Evolutionary conservation across 2,113 vertebrate genomes (phyloP), one percentile per base, ranked within the genome.

Genomic region (Cyanistes caeruleus): DNA sequence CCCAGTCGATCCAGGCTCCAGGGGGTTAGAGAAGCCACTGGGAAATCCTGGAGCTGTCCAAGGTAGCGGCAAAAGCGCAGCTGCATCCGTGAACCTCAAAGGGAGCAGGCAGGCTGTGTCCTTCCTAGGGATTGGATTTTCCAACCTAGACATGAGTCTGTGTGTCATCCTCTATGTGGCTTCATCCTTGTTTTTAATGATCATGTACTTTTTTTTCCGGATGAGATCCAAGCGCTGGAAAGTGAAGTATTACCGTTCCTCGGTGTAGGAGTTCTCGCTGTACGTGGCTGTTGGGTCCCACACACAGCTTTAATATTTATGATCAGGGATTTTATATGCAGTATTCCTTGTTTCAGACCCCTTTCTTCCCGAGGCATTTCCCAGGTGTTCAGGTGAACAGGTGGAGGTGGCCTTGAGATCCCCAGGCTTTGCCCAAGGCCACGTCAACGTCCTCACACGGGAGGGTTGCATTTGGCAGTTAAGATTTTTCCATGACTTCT

Each of bases 201-300:
- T 99, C n/a, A 98, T 99, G 98, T 99, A 98, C 98, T 99, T 99
- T 89, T 99, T 99, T 94, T 99, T 99, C 96, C 98, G 98, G 8
- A 89, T 99, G 84, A 98, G 99, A 3, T 98, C 99, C 58, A 98
- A 98, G 76, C 97, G 98, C 22, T 98, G 99, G 99, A 99, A 98
- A 24, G 95, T 98, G 21, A 97, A 97, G 31, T 70, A 97, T 81
- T 89, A 91, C 19, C 98, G 98, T 4, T 97, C 98, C 0, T 93
- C 98, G 0, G 98, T 99, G 44, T 99, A 99, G 96, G 41, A 41
- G 49, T 11, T 65, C 35, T 64, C 33, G 2, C 90, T 49, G 30
- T 49, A 10, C 5, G 13, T 76, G 84, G 72, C 90, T 91, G 84
- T 63, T 75, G 11, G 13, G 30, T 64, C 75, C 95, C 80, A 56